Base-by-base conservation (phyloP, 2,113 vertebrate species). In the Notarius lentiginosus region DNA sequence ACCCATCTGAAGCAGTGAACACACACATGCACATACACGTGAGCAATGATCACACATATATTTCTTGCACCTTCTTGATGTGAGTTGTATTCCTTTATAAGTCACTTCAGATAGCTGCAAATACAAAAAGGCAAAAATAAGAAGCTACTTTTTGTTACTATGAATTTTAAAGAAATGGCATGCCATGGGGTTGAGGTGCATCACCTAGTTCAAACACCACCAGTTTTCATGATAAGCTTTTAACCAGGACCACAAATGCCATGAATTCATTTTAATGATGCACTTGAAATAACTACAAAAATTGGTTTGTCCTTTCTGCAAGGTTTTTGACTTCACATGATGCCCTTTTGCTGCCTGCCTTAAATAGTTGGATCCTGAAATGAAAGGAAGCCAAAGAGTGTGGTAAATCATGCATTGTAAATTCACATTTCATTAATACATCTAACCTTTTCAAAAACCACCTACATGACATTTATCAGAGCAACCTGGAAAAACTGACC, bases 321-420 rank as follows among this genome's bases (percentile, higher is more conserved):
- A 66, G 49, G 55, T 72, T 83, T 83, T 87, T 76, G 80, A 83
- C 80, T 75, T 41, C 30, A 70, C 85, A 68, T 88, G 79, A 72
- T 90, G 89, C 80, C 89, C 90, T 90, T 90, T 90, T 83, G 84
- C 87, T 88, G 87, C 79, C 85, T 70, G 84, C 63, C 49, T 77
- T 60, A 81, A 82, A 87, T n/a, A 85, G 63, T 51, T 27, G 56
- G 72, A 24, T 27, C 20, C 61, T 6, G 41, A 72, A 79, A 84
- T 60, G 73, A 83, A 83, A 89, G 80, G 55, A 82, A 51, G 60
- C 68, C 82, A 79, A 68, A 60, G 60, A 58, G 70, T 60, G 76
- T 83, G 58, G 61, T 63, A 89, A 89, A 76, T 77, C 88, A 89
- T 86, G 73, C 82, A 82, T 66, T 79, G 68, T 34, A 90, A 88